Percentiles rank a stretch among this genome's conserved stretches.
Evolutionary conservation across 2,797 vertebrate genomes (phyloP).

Genomic region (Aplochiton taeniatus): DNA sequence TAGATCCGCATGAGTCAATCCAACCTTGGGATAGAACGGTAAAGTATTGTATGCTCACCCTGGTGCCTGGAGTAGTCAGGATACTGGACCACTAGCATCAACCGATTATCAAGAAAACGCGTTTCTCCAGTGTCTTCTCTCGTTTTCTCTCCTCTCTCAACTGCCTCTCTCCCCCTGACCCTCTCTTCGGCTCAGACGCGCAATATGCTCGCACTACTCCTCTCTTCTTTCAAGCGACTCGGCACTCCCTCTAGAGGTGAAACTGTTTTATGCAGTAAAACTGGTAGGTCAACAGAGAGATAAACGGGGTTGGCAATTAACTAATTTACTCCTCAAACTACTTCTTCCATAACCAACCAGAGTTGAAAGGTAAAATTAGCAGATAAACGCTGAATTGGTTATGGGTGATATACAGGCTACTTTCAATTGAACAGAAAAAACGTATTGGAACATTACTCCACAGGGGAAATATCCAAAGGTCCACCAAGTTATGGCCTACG

Average conservation of each 20-base stretch:
- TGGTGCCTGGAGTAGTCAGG: constrained; percentile 38
- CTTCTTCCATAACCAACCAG: too few relatives aligned
- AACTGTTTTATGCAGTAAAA: constrained; percentile 12
- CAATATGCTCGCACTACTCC: constrained; percentile 14
- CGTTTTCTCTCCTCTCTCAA: constrained; percentile 55
- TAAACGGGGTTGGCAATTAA: too few relatives aligned
- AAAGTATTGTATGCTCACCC: constrained; percentile 18
- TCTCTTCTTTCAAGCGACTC: constrained; percentile 21
- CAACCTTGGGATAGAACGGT: constrained; percentile 21
- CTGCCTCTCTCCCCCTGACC: constrained; percentile 30
- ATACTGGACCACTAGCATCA: constrained; percentile 40
- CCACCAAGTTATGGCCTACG: too few relatives aligned
- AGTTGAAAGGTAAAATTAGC: too few relatives aligned
- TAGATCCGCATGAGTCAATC: constrained; percentile 48
- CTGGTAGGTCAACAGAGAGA: neutral
- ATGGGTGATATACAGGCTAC: too few relatives aligned
- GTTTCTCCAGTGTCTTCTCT: constrained; percentile 64
- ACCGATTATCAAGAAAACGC: constrained; percentile 60
- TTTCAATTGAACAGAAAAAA: too few relatives aligned
- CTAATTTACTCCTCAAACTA: too few relatives aligned
- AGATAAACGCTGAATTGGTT: too few relatives aligned
- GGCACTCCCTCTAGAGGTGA: constrained; percentile 43
- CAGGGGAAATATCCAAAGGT: too few relatives aligned
- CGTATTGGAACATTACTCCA: too few relatives aligned
- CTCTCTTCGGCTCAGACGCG: constrained; percentile 28